Percentiles rank a stretch among this genome's conserved stretches.
Conservation (phyloP, 2,888 invertebrate species). For the Nemapogon koenigi region DNA sequence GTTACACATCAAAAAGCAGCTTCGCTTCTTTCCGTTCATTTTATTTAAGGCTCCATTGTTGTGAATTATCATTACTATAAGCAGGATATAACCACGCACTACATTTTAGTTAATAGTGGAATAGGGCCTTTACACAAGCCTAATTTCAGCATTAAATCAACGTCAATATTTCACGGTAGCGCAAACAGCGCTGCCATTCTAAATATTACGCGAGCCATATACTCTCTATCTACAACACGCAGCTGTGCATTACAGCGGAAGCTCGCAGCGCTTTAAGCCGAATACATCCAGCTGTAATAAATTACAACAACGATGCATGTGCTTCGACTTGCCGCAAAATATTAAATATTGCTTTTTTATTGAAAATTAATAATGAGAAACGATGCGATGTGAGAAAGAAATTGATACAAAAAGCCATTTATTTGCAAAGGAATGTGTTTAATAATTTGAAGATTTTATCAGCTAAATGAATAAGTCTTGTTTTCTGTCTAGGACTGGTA, state of each 20-base stretch:
- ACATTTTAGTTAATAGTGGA: too few species aligned
- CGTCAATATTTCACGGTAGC: constrained; percentile 8
- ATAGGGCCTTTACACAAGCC: too few species aligned
- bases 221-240: constrained; percentile 7
- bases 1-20: too few species aligned
- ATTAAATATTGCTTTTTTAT: constrained; percentile 4
- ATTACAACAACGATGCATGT: constrained; percentile 9
- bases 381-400: too few species aligned
- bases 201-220: constrained; percentile 8
- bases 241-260: constrained; percentile 9
- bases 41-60: too few species aligned
- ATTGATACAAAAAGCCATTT: too few species aligned
- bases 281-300: constrained; percentile 9
- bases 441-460: too few species aligned
- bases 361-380: constrained; percentile 2
- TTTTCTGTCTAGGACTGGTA: too few species aligned
- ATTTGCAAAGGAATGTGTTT: too few species aligned
- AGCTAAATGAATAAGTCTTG: too few species aligned
- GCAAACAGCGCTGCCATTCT: constrained; percentile 10
- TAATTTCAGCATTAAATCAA: constrained; percentile 6
- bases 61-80: constrained; percentile 2
- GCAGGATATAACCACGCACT: constrained; percentile 1
- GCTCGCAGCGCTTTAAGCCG: constrained; percentile 7
- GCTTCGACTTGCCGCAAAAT: constrained; percentile 9
- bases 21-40: too few species aligned